Percentiles rank a stretch among this genome's conserved stretches.
phyloP scores from a whole-genome alignment of 2,797 vertebrate genomes.

The Crenuchus spilurus region DNA sequence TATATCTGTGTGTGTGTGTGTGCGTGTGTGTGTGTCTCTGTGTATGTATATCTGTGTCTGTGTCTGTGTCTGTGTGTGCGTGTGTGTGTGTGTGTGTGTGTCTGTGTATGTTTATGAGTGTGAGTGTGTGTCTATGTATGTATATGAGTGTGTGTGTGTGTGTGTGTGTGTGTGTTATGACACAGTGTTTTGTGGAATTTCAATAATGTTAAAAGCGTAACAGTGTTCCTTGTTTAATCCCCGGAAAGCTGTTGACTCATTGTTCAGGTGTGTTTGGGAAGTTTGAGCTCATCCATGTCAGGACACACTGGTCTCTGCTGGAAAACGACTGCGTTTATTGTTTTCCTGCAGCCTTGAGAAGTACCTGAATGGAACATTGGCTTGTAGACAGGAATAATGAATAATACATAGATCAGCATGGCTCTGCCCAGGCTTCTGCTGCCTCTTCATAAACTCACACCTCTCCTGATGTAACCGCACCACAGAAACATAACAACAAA shows the following conservation, averaged over 20 bases:
- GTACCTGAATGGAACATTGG: conserved; percentile 14
- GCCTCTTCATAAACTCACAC: not conserved
- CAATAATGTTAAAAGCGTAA: conserved; percentile 62
- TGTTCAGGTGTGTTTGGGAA: conserved; percentile 63
- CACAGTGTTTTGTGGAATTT: conserved; percentile 62
- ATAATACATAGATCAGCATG: not conserved
- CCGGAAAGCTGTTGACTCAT: conserved; percentile 57
- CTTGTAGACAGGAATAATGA: conserved; percentile 11
- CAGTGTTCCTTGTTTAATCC: conserved; percentile 71
- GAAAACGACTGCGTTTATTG: not conserved
- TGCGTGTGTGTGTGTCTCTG: too few species aligned
- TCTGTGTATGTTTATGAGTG: too few species aligned
- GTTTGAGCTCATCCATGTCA: not conserved
- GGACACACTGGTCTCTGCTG: not conserved
- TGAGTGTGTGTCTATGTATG: too few species aligned
- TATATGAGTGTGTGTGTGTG: conserved; percentile 30
- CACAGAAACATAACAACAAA: conserved; percentile 7
- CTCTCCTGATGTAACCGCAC: not conserved
- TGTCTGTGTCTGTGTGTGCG: not conserved
- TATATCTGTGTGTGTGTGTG: too few species aligned
- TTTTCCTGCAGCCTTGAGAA: not conserved
- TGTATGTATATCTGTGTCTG: too few species aligned
- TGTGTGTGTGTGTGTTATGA: conserved; percentile 35
- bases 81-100: conserved; percentile 14
- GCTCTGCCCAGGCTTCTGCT: not conserved